These are phyloP conservation scores for Pomatorhinus ruficollis DNA, from an alignment of 2,113 vertebrate species.

Conservation along the genomic window DNA sequence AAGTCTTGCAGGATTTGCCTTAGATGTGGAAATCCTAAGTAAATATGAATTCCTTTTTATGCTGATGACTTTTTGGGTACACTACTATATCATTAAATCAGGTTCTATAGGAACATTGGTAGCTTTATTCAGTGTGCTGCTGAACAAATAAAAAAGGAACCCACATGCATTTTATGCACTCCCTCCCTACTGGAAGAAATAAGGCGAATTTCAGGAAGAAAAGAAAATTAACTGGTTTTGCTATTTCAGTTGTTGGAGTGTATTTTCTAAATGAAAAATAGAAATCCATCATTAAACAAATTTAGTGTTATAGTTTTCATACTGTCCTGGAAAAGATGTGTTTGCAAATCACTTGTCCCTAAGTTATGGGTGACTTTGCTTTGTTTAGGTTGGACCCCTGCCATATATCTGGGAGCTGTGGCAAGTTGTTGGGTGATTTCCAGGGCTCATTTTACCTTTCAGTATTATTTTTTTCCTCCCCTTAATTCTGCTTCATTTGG, in stretches of 20 bases:
- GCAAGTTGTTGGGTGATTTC: background rate
- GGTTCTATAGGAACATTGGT: background rate
- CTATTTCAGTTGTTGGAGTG: background rate
- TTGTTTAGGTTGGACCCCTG: background rate
- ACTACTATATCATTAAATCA: background rate
- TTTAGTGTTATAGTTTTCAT: background rate
- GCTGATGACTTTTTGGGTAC: background rate
- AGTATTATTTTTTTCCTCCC: background rate
- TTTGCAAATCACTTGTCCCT: background rate
- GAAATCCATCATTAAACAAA: background rate
- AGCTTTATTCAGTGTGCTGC: background rate
- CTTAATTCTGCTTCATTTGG: background rate
- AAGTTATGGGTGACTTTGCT: background rate
- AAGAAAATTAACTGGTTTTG: background rate
- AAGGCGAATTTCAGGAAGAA: background rate
- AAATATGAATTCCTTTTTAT: background rate
- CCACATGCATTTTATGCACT: background rate
- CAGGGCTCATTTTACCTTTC: background rate
- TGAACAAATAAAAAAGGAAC: background rate
- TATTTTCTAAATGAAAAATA: background rate
- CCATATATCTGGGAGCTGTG: background rate
- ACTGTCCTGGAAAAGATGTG: background rate
- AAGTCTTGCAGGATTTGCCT: background rate
- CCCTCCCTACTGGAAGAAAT: background rate
- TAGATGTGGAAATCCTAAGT: background rate